phyloP scores from a whole-genome alignment of 2,797 vertebrate genomes.

The Tragopan temminckii region DNA sequence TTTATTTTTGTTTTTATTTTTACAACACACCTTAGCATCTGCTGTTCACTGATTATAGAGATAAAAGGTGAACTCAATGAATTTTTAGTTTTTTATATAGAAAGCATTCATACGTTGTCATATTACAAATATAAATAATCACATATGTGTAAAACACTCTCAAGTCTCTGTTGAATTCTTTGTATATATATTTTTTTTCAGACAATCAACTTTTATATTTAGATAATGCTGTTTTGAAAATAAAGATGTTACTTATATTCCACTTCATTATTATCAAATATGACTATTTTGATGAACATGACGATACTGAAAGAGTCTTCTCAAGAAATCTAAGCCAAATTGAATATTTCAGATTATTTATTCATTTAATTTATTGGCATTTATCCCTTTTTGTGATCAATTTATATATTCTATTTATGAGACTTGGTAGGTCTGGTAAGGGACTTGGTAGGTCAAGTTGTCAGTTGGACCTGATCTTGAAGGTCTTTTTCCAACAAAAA shows the following conservation, averaged over 20 bases:
- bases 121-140: not conserved
- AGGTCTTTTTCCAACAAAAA: too few relatives aligned
- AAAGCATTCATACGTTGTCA: not conserved
- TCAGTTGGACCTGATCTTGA: too few relatives aligned
- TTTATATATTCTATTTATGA: not conserved
- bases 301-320: not conserved
- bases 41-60: not conserved
- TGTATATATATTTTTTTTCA: not conserved
- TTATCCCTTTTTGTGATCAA: not conserved
- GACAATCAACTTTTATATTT: not conserved
- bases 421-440: too few relatives aligned
- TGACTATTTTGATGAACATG: not conserved
- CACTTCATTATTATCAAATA: not conserved
- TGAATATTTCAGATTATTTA: not conserved
- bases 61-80: rapidly evolving
- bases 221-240: not conserved
- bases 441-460: too few relatives aligned
- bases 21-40: not conserved
- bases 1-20: not conserved
- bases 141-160: not conserved
- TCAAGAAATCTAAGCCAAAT: not conserved
- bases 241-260: not conserved
- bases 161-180: not conserved
- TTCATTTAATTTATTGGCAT: not conserved
- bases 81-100: not conserved